phyloP scores from a whole-genome alignment of 2,797 vertebrate species.

The Cyprinodon diabolis region DNA sequence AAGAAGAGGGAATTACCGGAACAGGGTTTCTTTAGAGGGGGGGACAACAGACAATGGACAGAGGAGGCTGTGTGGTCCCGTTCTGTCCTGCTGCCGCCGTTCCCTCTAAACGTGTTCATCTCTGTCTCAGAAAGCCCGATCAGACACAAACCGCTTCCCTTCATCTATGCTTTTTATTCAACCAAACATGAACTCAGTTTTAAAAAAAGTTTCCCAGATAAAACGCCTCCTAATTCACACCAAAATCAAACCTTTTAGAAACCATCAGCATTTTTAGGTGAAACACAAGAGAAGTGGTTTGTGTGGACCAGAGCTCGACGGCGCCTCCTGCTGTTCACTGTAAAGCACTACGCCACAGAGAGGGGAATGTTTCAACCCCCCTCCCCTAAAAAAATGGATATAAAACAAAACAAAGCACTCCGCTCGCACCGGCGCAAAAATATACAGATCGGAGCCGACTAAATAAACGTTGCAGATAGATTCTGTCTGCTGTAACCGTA shows the following conservation, averaged over 20 bases:
- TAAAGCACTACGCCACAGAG: slow-evolving; percentile 49
- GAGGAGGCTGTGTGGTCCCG: slow-evolving; percentile 60
- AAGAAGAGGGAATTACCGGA: slow-evolving; percentile 59
- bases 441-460: neutral
- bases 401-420: slow-evolving; percentile 3
- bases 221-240: neutral
- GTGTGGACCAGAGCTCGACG: slow-evolving; percentile 41
- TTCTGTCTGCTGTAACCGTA: slow-evolving; percentile 47
- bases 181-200: neutral
- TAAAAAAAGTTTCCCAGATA: neutral
- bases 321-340: slow-evolving; percentile 65
- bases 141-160: neutral
- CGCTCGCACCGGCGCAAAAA: neutral
- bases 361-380: neutral
- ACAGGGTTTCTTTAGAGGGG: slow-evolving; percentile 81
- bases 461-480: slow-evolving; percentile 1
- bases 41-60: slow-evolving; percentile 84
- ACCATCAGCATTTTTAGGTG: slow-evolving; percentile 54
- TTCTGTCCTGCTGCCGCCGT: slow-evolving; percentile 5
- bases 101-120: neutral
- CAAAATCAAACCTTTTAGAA: slow-evolving; percentile 11
- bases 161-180: neutral
- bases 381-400: too few species aligned
- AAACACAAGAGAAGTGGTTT: slow-evolving; percentile 34
- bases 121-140: neutral